Percentiles rank a stretch among this genome's conserved stretches.
Evolutionary conservation across 2,888 invertebrate species (phyloP).

Genomic region (Netelia fuscicornis): DNA sequence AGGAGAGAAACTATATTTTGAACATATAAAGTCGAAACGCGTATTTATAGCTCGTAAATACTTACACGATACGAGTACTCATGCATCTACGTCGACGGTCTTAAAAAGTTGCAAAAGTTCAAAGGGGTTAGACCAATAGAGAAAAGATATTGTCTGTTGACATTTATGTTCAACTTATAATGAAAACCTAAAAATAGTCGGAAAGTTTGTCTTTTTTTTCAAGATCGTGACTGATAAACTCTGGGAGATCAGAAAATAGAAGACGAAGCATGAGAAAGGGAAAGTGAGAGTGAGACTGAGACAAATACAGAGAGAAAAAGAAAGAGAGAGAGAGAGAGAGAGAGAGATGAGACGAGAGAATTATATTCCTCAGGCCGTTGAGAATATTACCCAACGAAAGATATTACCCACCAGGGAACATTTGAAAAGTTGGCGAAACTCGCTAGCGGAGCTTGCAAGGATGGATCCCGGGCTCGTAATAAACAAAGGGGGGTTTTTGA

Average conservation of each 20-base stretch:
- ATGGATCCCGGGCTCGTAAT: constrained; percentile 53
- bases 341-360: constrained; percentile 40
- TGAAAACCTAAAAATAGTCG: not conserved
- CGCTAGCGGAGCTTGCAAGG: constrained; percentile 33
- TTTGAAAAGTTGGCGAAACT: constrained; percentile 68
- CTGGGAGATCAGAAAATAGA: not conserved
- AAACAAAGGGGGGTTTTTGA: constrained; percentile 55
- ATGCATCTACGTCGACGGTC: not conserved
- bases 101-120: not conserved
- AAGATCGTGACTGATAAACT: constrained; percentile 22
- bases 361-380: constrained; percentile 59
- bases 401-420: constrained; percentile 67
- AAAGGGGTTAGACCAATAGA: no score
- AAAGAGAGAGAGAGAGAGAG: constrained; percentile 8
- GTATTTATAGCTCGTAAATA: constrained; percentile 33
- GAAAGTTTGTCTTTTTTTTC: not conserved
- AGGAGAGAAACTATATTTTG: constrained; percentile 48
- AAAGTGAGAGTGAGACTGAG: constrained; percentile 1
- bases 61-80: not conserved
- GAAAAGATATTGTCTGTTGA: not conserved
- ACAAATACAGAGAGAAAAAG: not conserved
- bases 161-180: not conserved
- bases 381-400: constrained; percentile 62
- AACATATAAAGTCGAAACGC: constrained; percentile 24
- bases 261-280: not conserved